Evolutionary conservation across 2,113 vertebrate genomes (phyloP), one percentile per base, ranked within the genome.

Genomic region (Nothoprocta perdicaria): DNA sequence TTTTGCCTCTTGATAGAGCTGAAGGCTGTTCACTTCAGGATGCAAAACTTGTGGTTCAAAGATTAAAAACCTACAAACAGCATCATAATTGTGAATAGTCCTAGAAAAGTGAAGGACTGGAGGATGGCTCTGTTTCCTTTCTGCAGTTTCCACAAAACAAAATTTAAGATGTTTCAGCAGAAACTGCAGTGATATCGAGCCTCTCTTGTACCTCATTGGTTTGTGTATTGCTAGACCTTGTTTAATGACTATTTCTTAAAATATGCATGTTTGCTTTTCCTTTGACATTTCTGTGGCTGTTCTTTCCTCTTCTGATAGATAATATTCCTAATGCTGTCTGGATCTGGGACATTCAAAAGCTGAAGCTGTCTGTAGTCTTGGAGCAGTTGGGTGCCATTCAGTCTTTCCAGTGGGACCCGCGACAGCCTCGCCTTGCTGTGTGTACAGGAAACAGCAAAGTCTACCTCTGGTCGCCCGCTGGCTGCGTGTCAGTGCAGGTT

Each of bases 311-410:
- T 55, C 35, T 63, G 22, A 4, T 89, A 99, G 99, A 99, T 96
- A 99, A 97, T 84, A 96, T 98, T 94, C 98, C 99, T 31, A 98
- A 96, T 1, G 96, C 97, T 0, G 90, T 99, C 29, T 99, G 99
- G 99, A 97, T 99, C 92, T 99, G 99, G 99, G 98, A 99, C 92
- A 89, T 99, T 41, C 98, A 98, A 73, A 98, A 96, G 96, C 97
- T 99, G 97, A 97, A 97, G 23, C 98, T 98, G 55, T 96, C 92
- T 2, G 98, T 97, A 10, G 98, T 99, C 46, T 76, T 99, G 7
- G 98, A 99, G 94, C 99, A 99, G 92, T 97, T 98, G 26, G 94
- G 97, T 14, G 84, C 98, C 0, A 95, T 99, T 80, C 98, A 98
- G 12, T 93, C 93, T 19, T 98, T 99, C 94, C 98, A 98, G 96